phyloP scores from a whole-genome alignment of 1,140 invertebrate species.

The Micrasema minimum region DNA sequence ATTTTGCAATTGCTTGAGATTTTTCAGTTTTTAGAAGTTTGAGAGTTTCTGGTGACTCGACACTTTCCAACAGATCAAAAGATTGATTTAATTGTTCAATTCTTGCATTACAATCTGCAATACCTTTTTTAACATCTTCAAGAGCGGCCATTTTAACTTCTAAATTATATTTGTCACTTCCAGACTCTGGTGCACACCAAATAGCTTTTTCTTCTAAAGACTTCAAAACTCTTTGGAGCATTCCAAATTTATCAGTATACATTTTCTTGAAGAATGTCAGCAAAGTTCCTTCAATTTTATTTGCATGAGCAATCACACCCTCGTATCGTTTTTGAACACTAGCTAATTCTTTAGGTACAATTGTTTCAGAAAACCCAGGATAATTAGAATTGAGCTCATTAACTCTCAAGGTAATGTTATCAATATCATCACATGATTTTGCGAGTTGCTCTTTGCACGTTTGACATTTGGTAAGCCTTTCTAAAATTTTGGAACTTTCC shows the following conservation, averaged over 20 bases:
- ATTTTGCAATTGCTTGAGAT: conserved; percentile 73
- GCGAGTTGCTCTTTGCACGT: conserved; percentile 77
- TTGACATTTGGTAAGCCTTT: conserved; percentile 79
- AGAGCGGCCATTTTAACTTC: conserved; percentile 89
- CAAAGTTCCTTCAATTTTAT: conserved; percentile 85
- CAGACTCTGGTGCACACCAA: conserved; percentile 91
- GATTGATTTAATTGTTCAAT: conserved; percentile 76
- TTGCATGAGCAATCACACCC: conserved; percentile 76
- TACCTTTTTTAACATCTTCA: conserved; percentile 78
- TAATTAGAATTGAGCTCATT: conserved; percentile 79
- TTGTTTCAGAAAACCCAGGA: conserved; percentile 81
- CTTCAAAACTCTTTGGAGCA: conserved; percentile 81
- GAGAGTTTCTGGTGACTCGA: conserved; percentile 75
- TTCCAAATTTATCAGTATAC: conserved; percentile 85
- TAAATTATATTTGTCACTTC: conserved; percentile 90
- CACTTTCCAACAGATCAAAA: conserved; percentile 72
- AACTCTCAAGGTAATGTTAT: conserved; percentile 75
- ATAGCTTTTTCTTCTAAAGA: conserved; percentile 87
- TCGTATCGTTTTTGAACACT: conserved; percentile 82
- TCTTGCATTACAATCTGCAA: conserved; percentile 75
- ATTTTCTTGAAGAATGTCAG: conserved; percentile 87
- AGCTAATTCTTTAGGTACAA: conserved; percentile 82
- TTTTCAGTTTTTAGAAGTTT: conserved; percentile 72
- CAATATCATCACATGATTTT: conserved; percentile 72
- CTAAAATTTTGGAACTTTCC: conserved; percentile 84